Evolutionary conservation across 2,797 vertebrate species (phyloP), one percentile per base, ranked within the genome.

Genomic region (Enteromius fasciolatus): DNA sequence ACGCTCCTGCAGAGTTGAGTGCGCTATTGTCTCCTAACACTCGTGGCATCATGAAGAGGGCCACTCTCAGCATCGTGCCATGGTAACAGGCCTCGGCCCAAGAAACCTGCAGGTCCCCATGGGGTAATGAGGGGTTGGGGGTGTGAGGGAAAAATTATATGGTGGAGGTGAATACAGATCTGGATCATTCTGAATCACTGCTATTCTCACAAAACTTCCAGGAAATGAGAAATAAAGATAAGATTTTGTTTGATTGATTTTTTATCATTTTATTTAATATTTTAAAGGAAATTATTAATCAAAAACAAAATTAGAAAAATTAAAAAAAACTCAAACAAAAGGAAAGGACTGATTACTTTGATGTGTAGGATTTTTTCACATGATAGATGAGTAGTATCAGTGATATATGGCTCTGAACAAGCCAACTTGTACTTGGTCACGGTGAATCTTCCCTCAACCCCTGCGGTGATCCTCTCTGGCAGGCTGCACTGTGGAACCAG

Each of bases 21-120:
- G 50, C 1, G 20, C 61, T 36, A 81, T 83, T 82, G 74, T 70
- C 15, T 74, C 39, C 48, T 59, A 17, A 59, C 64, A 61, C 68
- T 31, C 31, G 23, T 64, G 23, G 6, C 54, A 78, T 59, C 23
- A 39, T 18, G 12, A 8, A 1, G 1, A 76, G 33, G 44, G 41
- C 54, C 25, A n/a, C 41, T 61, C 23, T 68, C n/a, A 66, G 75
- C 20, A 2, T 4, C 5, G 80, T 57, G 50, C 87, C 84, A 86
- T 84, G 80, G 82, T 63, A 75, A 84, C 50, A 41, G 31, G n/a
- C 1, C 15, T 76, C 14, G 1, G 57, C 63, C 20, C 46, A n/a
- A 84, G 23, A 83, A 84, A 79, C 57, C 57, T 80, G 52, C 64
- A 85, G 57, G 44, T 6, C 31, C 18, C 33, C 68, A 50, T 0